Percentiles rank a stretch among this genome's conserved stretches.
Conservation (phyloP, 2,113 vertebrate genomes). For the Vulpes vulpes region DNA sequence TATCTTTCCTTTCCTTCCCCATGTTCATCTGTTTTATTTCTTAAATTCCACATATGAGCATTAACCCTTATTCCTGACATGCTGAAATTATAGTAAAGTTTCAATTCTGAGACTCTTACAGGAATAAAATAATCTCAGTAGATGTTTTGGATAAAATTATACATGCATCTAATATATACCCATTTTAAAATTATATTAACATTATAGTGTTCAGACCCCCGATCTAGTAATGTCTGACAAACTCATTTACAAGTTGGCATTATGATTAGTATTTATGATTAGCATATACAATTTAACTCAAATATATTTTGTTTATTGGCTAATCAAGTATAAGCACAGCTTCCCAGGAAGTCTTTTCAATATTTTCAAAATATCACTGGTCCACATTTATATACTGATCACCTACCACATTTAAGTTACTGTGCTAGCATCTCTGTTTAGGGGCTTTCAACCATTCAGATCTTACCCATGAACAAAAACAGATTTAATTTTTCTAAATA, state of each 20-base stretch:
- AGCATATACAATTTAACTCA: constrained; percentile 6
- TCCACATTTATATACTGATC: background rate
- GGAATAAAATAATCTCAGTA: constrained; percentile 3
- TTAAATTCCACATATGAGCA: background rate
- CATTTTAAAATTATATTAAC: constrained; percentile 20
- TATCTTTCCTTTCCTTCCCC: background rate
- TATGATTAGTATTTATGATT: background rate
- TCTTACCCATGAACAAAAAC: background rate
- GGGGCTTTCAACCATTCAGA: background rate
- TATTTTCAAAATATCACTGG: background rate
- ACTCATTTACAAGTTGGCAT: background rate
- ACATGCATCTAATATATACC: background rate
- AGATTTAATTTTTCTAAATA: constrained; percentile 27
- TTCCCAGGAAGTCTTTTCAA: background rate
- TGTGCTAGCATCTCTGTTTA: background rate
- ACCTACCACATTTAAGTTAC: constrained; percentile 1
- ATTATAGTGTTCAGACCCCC: background rate
- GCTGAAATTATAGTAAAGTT: background rate
- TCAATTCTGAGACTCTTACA: background rate
- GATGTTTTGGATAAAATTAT: background rate
- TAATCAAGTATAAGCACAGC: constrained; percentile 7
- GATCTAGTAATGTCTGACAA: constrained; percentile 5
- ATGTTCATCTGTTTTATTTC: background rate
- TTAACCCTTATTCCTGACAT: background rate
- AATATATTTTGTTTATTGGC: background rate